Base-by-base conservation (phyloP, 1,140 invertebrate genomes). In the Calliopsis andreniformis region DNA sequence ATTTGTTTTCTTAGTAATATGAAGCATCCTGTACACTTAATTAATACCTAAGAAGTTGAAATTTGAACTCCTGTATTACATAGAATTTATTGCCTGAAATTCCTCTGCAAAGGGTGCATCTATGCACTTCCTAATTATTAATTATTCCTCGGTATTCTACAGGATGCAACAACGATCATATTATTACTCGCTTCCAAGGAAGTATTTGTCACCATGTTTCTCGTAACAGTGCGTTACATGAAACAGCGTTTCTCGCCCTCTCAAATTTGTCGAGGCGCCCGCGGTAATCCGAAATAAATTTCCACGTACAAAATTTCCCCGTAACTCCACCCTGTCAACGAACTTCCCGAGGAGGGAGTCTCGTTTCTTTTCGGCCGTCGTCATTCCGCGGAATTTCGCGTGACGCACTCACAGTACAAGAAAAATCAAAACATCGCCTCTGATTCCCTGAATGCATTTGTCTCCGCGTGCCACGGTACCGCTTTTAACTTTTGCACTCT, bases 351-450 rank as follows among this genome's bases (percentile, higher is more conserved):
- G 25, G 8, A 5, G 18, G 10, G 2, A 6, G 30, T 18, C 3
- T 45, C n/a, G 20, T 56, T 32, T 39, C 42, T 56, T 56, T 32
- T 67, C 43, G 18, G n/a, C 35, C 71, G 8, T 16, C 71, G 71
- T 35, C 62, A 42, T 55, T 45, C 51, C 63, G 12, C 28, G 23
- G 51, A 43, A 67, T 75, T 56, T 75, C 71, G 62, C 62, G 49
- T 18, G 58, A 71, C 45, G 35, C 58, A 39, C 58, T 70, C 59
- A 70, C 68, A 43, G 16, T 55, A 47, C 62, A 47, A 75, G 71
- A 67, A 75, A 75, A 75, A 75, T 75, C 63, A 56, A 75, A 75
- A 75, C 62, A 25, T 39, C 30, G 12, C 23, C n/a, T 28, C n/a
- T 10, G 3, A 25, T 67, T 75, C 51, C 63, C 28, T 67, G 71